Evolutionary conservation across 2,888 invertebrate species (phyloP).

Genomic region (Pandemis cinnamomeana): DNA sequence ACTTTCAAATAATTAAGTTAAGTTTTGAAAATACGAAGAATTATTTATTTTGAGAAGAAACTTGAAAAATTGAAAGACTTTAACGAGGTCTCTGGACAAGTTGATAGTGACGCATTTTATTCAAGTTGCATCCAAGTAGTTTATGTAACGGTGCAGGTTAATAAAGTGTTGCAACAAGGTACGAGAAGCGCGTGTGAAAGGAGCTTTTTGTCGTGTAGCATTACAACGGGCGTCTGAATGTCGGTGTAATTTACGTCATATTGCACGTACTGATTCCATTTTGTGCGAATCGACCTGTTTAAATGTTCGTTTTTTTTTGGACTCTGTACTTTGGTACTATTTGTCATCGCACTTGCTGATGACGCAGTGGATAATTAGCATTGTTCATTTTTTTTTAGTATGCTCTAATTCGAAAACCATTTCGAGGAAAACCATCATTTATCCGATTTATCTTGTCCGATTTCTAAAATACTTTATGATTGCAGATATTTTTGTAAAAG

Average conservation of each 20-base stretch:
- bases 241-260: constrained; percentile 27
- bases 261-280: constrained; percentile 6
- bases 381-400: too few species aligned
- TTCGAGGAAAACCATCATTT: too few species aligned
- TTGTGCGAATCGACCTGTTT: not conserved
- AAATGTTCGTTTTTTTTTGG: not conserved
- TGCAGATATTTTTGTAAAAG: too few species aligned
- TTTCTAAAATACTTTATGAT: too few species aligned
- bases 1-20: too few species aligned
- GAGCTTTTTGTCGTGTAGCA: constrained; percentile 46
- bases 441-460: too few species aligned
- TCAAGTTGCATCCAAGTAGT: constrained; percentile 55
- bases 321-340: too few species aligned
- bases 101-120: constrained; percentile 28
- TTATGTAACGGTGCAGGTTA: constrained; percentile 63
- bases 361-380: too few species aligned
- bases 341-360: too few species aligned
- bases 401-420: too few species aligned
- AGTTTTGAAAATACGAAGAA: too few species aligned
- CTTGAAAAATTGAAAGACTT: not conserved
- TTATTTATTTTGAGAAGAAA: not conserved
- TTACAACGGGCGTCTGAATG: constrained; percentile 29
- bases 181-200: constrained; percentile 54
- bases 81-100: constrained; percentile 23
- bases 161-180: constrained; percentile 58